Evolutionary conservation across 2,797 vertebrate species (phyloP).

Genomic region (Tiaroga cobitis): DNA sequence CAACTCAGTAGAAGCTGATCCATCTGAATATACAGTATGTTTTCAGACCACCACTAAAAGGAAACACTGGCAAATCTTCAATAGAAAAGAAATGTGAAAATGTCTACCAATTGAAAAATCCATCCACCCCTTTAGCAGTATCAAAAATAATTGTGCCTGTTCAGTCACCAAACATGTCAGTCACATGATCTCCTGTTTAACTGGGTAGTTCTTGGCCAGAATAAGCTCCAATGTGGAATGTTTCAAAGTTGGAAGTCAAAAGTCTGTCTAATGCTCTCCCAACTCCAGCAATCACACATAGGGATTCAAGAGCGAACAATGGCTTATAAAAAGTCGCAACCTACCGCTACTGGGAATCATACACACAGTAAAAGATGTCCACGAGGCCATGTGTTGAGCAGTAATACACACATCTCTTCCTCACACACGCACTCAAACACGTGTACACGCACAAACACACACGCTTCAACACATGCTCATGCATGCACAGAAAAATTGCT

Average conservation of each 20-base stretch:
- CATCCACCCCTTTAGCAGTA: neutral
- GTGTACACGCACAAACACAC: slow-evolving; percentile 27
- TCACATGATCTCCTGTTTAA: neutral
- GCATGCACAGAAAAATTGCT: slow-evolving; percentile 10
- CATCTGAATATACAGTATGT: neutral
- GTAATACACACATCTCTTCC: slow-evolving; percentile 11
- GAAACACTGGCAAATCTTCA: neutral
- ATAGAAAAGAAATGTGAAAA: neutral
- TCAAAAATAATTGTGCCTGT: neutral
- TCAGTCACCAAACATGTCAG: neutral
- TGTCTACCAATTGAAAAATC: neutral
- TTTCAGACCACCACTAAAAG: neutral
- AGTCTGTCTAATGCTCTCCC: neutral
- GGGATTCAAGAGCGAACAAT: neutral
- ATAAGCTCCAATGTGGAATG: neutral
- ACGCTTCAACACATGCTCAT: slow-evolving; percentile 24
- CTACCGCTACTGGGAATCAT: neutral
- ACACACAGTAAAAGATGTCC: neutral
- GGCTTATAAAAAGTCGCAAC: neutral
- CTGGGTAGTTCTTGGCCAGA: neutral
- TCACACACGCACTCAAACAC: neutral
- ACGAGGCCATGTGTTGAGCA: neutral
- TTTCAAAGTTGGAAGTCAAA: neutral
- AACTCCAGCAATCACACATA: neutral
- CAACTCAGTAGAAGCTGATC: neutral